Base-by-base conservation (phyloP, 2,797 vertebrate genomes). In the Synanceia verrucosa region DNA sequence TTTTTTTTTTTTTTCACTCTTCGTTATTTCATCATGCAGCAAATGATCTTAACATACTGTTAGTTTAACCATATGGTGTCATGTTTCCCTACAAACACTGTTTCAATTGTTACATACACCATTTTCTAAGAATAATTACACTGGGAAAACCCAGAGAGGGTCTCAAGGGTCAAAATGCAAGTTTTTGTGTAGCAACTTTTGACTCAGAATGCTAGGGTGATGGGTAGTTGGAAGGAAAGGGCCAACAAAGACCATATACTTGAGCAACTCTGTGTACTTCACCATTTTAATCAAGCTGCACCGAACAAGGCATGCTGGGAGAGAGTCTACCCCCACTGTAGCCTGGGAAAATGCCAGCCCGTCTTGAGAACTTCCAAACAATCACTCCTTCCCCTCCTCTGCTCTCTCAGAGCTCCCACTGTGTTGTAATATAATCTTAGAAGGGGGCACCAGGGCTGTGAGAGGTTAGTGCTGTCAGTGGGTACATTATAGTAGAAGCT, bases 361-460 rank as follows among this genome's bases (percentile, higher is more conserved):
- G 85, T 84, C 89, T 85, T 82, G 88, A 92, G 88, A 92, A 92
- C 88, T 75, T 86, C 86, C 78, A 89, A 91, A 92, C 88, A 91
- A 89, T 88, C 84, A 57, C 65, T 77, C 61, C 65, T 79, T 87
- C 74, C 78, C 86, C 77, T 88, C 69, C 78, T 85, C 82, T 73
- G 33, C 78, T 81, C 84, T 89, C 76, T 77, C 84, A 28, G 82
- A 87, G 78, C 88, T 84, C 94, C 92, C 71, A 78, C 93, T 91
- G 94, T 89, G 93, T 85, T 90, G 87, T 92, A 95, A 94, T 94
- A 95, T 94, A 89, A 91, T 84, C 82, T 83, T 85, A 78, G 88
- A 83, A 82, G 85, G 87, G 86, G 88, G 90, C 68, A 73, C 66
- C 66, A 50, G 73, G 76, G 82, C 83, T 80, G 67, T 64, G 84